These are phyloP conservation scores for Ptychoptera contaminata DNA, from an alignment of 2,888 invertebrate species.

Conservation along the genomic window DNA sequence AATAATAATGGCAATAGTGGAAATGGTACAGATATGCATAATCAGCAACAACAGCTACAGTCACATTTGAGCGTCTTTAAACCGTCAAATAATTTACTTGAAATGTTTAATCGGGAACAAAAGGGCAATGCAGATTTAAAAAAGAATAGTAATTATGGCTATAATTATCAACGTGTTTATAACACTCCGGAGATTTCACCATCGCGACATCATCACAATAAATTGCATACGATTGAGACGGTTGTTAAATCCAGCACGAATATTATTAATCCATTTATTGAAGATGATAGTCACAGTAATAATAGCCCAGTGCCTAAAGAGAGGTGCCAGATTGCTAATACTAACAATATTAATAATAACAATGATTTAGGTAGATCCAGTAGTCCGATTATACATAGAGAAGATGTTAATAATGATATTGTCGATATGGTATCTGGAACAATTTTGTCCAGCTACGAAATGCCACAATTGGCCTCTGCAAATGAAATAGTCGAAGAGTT, in stretches of 20 bases:
- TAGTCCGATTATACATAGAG: not conserved
- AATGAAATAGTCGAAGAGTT: constrained; percentile 11
- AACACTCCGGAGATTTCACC: too few species aligned
- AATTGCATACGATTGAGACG: not conserved
- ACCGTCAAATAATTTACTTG: constrained; percentile 22
- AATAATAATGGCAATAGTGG: not conserved
- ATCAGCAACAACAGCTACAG: too few species aligned
- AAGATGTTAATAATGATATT: not conserved
- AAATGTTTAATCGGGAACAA: constrained; percentile 22
- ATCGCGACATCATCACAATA: too few species aligned
- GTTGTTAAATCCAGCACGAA: constrained; percentile 3
- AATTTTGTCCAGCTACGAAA: not conserved
- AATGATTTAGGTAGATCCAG: not conserved
- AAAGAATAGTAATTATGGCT: constrained; percentile 6
- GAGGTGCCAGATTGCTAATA: too few species aligned
- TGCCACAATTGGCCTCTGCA: not conserved
- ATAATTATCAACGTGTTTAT: too few species aligned
- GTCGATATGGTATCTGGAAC: not conserved
- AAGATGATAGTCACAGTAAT: constrained; percentile 4
- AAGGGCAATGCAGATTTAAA: constrained; percentile 13
- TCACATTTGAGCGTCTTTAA: not conserved
- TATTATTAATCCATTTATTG: constrained; percentile 4
- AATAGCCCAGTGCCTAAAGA: too few species aligned
- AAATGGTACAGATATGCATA: too few species aligned
- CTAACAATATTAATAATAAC: too few species aligned